Conservation (phyloP, 2,888 invertebrate genomes). For the Hecatera dysodea region DNA sequence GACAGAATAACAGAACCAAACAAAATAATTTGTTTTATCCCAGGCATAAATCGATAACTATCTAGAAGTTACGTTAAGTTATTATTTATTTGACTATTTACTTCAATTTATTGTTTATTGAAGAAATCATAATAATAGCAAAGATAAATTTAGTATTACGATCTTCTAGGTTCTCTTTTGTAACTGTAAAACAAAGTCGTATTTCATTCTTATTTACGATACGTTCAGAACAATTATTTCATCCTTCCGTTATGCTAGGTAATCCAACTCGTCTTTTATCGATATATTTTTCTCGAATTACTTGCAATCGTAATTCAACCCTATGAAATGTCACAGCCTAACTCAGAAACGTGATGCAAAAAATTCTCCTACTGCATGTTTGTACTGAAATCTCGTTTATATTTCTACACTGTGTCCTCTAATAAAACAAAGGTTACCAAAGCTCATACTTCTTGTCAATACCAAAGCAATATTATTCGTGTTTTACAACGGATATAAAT, state of each 20-base stretch:
- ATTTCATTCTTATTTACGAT: constrained; percentile 40
- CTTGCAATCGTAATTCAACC: constrained; percentile 27
- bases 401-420: constrained; percentile 44
- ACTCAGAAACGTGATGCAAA: neutral
- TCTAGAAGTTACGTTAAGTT: neutral
- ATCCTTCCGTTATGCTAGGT: constrained; percentile 30
- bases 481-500: constrained; percentile 68
- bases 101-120: constrained; percentile 1
- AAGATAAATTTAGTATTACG: neutral
- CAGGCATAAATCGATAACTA: neutral
- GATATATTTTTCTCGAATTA: constrained; percentile 43
- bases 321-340: constrained; percentile 47
- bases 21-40: neutral
- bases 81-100: neutral
- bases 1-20: neutral
- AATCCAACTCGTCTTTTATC: constrained; percentile 49
- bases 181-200: constrained; percentile 33
- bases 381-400: constrained; percentile 22
- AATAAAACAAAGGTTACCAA: constrained; percentile 61
- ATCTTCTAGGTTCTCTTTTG: constrained; percentile 10
- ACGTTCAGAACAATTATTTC: constrained; percentile 40
- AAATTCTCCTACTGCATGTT: constrained; percentile 35
- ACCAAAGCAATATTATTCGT: constrained; percentile 56
- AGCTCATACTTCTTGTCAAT: neutral
- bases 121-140: constrained; percentile 12